Evolutionary conservation across 2,113 vertebrate genomes (phyloP).

Genomic region (Trematomus loennbergii): DNA sequence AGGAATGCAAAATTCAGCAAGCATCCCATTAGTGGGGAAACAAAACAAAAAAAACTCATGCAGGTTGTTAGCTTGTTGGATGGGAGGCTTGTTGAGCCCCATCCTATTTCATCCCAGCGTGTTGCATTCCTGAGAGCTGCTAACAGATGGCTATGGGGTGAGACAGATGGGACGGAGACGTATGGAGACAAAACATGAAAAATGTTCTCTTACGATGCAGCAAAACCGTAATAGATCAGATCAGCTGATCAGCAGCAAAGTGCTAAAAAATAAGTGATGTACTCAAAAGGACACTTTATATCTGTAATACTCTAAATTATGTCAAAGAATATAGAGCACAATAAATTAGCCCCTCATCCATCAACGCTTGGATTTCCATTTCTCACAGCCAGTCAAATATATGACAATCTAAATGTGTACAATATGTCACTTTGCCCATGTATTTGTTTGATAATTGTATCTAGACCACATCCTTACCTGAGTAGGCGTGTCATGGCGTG

Average conservation of each 20-base stretch:
- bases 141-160: constrained; percentile 74
- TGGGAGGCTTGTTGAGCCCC: constrained; percentile 58
- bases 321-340: constrained; percentile 2
- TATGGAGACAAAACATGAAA: constrained; percentile 55
- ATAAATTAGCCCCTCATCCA: not conserved
- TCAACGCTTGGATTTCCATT: not conserved
- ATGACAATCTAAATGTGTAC: not conserved
- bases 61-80: constrained; percentile 44
- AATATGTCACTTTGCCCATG: not conserved
- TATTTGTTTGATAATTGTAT: constrained; percentile 1
- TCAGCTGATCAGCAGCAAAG: constrained; percentile 1
- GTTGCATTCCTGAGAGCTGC: constrained; percentile 69
- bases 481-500: constrained; percentile 97
- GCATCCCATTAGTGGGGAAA: not conserved
- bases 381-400: not conserved
- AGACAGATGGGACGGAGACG: constrained; percentile 71
- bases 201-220: constrained; percentile 15
- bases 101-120: constrained; percentile 66
- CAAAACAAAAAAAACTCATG: constrained; percentile 21
- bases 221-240: not conserved
- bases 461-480: constrained; percentile 85
- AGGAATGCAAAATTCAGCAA: not conserved
- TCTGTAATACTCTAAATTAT: not conserved
- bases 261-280: not conserved
- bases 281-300: constrained; percentile 6